Evolutionary conservation across 2,888 invertebrate genomes (phyloP).

Genomic region (Drosophila longiperda): DNA sequence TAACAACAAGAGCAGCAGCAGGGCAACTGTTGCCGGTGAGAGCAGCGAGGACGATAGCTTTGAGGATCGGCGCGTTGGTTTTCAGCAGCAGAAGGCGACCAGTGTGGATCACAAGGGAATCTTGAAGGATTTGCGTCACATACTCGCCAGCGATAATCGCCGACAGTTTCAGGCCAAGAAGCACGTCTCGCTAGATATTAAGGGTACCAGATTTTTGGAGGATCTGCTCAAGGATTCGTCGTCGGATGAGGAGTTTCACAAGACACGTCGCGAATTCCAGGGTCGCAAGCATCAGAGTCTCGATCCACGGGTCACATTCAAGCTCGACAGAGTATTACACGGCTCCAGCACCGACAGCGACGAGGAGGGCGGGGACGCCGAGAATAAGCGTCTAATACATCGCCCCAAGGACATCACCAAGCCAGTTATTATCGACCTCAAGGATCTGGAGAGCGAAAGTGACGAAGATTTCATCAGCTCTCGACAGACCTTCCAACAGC

Average conservation of each 20-base stretch:
- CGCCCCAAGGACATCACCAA: conserved; percentile 85
- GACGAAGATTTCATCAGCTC: conserved; percentile 86
- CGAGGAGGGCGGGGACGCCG: conserved; percentile 84
- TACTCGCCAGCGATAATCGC: conserved; percentile 84
- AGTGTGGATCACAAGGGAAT: conserved; percentile 85
- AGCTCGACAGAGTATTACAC: conserved; percentile 83
- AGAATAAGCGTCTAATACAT: conserved; percentile 84
- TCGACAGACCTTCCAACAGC: conserved; percentile 87
- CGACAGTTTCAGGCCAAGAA: conserved; percentile 85
- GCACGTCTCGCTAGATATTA: conserved; percentile 84
- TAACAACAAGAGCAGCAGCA: conserved; percentile 1
- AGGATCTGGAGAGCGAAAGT: conserved; percentile 84
- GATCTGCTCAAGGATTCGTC: conserved; percentile 85
- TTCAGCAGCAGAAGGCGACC: conserved; percentile 84
- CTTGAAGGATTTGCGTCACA: conserved; percentile 84
- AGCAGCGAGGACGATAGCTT: conserved; percentile 85
- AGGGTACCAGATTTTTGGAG: conserved; percentile 84
- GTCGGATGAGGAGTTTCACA: conserved; percentile 84
- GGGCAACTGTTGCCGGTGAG: conserved; percentile 51
- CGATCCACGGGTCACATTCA: conserved; percentile 85
- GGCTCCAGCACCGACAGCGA: conserved; percentile 84
- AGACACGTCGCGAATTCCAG: conserved; percentile 84
- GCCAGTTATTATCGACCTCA: conserved; percentile 85
- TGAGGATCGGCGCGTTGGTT: conserved; percentile 84
- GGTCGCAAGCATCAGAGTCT: conserved; percentile 85